Evolutionary conservation across 2,888 invertebrate genomes (phyloP).

Genomic region (Leucoptera coffeella): DNA sequence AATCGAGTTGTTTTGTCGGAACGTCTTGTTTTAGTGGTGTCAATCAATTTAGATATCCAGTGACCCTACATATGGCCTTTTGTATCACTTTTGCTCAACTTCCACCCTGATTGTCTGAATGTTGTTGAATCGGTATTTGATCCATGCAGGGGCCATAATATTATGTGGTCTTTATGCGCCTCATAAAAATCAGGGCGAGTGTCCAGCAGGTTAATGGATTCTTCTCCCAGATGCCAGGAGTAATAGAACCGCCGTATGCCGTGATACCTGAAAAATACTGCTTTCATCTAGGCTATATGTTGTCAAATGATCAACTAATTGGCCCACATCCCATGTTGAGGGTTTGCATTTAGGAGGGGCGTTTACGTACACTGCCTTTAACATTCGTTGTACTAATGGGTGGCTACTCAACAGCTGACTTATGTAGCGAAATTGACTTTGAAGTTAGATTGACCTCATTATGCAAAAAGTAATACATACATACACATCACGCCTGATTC

Average conservation of each 20-base stretch:
- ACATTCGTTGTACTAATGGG: too few species aligned
- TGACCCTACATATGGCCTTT: constrained; percentile 5
- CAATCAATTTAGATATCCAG: constrained; percentile 4
- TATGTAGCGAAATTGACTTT: too few species aligned
- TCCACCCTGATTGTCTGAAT: constrained; percentile 8
- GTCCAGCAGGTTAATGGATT: constrained; percentile 6
- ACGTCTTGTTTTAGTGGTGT: constrained; percentile 1
- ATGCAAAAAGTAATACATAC: too few species aligned
- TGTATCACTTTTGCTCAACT: constrained; percentile 2
- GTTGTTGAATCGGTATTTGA: constrained; percentile 8
- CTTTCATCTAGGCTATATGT: constrained; percentile 1
- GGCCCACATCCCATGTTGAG: constrained; percentile 8
- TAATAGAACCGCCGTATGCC: constrained; percentile 3
- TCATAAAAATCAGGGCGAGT: constrained; percentile 1
- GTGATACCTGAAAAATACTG: constrained; percentile 3
- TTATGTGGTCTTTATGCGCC: constrained; percentile 3
- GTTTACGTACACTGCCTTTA: too few species aligned
- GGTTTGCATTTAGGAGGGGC: constrained; percentile 5
- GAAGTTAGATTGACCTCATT: too few species aligned
- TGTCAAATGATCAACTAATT: constrained; percentile 1
- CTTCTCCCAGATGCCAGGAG: constrained; percentile 7
- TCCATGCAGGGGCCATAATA: constrained; percentile 6
- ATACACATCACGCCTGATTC: too few species aligned
- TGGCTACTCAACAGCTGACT: too few species aligned
- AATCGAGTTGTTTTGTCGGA: constrained; percentile 1